Base-by-base conservation (phyloP, 2,888 invertebrate species). In the Podabrus alpinus region DNA sequence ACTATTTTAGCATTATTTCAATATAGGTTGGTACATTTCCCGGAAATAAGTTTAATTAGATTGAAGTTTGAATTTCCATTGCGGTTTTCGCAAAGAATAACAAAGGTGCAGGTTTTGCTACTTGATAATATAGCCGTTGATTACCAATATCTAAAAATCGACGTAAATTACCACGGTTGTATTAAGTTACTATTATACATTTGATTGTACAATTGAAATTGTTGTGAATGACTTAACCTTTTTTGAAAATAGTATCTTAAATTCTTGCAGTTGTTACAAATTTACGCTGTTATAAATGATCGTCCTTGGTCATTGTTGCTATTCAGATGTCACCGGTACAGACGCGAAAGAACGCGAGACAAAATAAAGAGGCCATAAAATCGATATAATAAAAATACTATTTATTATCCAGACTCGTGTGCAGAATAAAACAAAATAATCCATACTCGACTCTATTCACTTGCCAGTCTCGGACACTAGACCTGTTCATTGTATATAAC, bases 301-400 rank as follows among this genome's bases (percentile, higher is more conserved):
- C 84, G 84, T 76, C 85, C 84, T 85, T 84, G 85, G 83, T 80
- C 84, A 83, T 83, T 84, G 84, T 83, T 83, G 82, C 84, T 83
- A 85, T 85, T 84, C 85, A 85, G 83, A 83, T 84, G 85, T 84
- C 84, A 84, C 83, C 79, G 75, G 76, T 79, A 80, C 80, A 78
- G 79, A 81, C 80, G 78, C 77, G 75, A 73, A 78, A 79, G 80
- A 81, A 79, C 78, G 78, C 83, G 80, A 82, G 83, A 84, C 83
- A 84, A 84, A 84, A 85, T 85, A 83, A 84, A 84, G 84, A 83
- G 82, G 81, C 83, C 81, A 84, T 83, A 84, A 84, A 84, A 83
- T 83, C 84, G 80, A 84, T 84, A 84, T 84, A 82, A 84, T 84
- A 84, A 85, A 85, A 85, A 84, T 84, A 79, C 76, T 83, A 84